A percentile compares a stretch with the other conserved stretches of the same genome.
These are phyloP conservation scores for Gymnarchus niloticus DNA, from an alignment of 2,113 vertebrate species.

Conservation along the genomic window DNA sequence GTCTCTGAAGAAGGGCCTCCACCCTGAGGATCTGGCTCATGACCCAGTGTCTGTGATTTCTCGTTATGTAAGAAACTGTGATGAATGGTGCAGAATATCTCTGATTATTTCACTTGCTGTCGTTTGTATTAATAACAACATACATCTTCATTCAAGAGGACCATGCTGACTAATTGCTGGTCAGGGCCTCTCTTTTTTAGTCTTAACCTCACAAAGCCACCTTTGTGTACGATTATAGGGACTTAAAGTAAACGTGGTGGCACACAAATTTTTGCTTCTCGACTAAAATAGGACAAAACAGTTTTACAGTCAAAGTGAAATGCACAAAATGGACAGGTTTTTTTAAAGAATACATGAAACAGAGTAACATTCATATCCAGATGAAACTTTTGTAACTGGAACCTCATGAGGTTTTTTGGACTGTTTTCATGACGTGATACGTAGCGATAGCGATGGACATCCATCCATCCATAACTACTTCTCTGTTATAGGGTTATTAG, in stretches of 20 bases:
- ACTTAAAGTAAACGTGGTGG: neutral
- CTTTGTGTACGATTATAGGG: too few relatives aligned
- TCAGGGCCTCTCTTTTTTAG: slow-evolving; percentile 26
- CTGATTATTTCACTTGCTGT: slow-evolving; percentile 69
- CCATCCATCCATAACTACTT: neutral
- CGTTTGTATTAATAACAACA: slow-evolving; percentile 60
- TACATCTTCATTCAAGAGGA: slow-evolving; percentile 54
- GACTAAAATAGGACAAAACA: neutral
- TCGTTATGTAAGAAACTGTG: slow-evolving; percentile 61
- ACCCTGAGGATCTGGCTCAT: neutral
- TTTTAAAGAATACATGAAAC: neutral
- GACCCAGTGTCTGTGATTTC: slow-evolving; percentile 50
- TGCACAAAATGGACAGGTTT: neutral
- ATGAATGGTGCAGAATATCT: slow-evolving; percentile 61
- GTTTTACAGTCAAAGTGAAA: neutral
- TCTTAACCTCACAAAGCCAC: too few relatives aligned
- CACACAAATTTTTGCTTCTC: too few relatives aligned
- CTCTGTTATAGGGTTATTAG: neutral
- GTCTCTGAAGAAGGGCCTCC: neutral
- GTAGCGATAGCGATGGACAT: too few relatives aligned
- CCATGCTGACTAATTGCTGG: slow-evolving; percentile 61
- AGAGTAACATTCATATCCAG: too few relatives aligned
- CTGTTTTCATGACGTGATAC: too few relatives aligned
- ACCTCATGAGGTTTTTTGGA: too few relatives aligned
- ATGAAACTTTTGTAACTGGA: too few relatives aligned